Conservation (phyloP, 1,140 invertebrate species). For the Chironomus striatipennis region DNA sequence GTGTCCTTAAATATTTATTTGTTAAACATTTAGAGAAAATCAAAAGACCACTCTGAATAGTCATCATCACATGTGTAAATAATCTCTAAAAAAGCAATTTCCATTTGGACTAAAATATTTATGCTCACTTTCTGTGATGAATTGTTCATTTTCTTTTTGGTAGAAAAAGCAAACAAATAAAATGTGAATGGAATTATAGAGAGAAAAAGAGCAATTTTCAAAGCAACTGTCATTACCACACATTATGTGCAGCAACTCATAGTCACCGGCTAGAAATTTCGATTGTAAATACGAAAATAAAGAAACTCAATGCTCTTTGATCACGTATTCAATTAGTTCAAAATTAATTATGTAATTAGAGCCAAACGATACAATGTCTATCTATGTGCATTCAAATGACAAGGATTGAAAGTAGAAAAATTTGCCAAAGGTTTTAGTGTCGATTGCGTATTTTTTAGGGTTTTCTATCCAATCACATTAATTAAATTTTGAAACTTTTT, state of each 20-base stretch:
- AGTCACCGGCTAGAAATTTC: neutral
- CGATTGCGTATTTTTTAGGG: no score
- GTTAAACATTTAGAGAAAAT: no score
- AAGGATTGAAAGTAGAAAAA: neutral
- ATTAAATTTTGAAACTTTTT: no score
- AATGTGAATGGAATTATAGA: no score
- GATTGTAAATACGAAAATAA: neutral
- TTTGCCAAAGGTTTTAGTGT: no score
- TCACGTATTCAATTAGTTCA: conserved; percentile 9
- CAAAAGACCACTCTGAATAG: no score
- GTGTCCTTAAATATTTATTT: no score
- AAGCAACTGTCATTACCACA: neutral
- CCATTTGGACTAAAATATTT: no score
- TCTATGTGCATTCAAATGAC: neutral
- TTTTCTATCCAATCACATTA: no score
- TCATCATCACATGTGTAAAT: no score
- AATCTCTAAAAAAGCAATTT: no score
- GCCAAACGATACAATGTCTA: neutral
- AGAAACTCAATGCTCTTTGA: neutral
- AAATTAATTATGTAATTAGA: conserved; percentile 10
- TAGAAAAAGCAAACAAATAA: neutral
- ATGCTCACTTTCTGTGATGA: neutral
- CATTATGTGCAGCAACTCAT: neutral
- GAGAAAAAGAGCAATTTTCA: neutral
- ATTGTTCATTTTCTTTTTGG: neutral